Evolutionary conservation across 2,113 vertebrate genomes (phyloP), one percentile per base, ranked within the genome.

Genomic region (Gymnorhina tibicen): DNA sequence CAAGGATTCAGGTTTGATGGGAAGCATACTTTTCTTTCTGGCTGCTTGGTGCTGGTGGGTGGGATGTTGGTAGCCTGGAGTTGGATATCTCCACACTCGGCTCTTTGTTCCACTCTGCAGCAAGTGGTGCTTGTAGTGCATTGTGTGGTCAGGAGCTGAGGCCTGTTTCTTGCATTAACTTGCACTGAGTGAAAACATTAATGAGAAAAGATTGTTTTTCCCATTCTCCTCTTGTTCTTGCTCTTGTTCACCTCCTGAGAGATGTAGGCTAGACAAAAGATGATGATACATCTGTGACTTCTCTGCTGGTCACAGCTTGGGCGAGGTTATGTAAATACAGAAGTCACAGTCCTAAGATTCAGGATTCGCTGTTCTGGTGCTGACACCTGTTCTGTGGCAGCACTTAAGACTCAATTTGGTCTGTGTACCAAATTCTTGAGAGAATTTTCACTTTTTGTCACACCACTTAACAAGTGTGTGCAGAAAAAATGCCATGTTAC

Each of bases 291-390:
- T 35, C 58, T 88, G 35, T 52, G 53, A 27, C 35, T 60, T 24
- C 33, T 55, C 39, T 42, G 33, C 22, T 3, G 23, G 33, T 63
- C 42, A 10, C 68, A 64, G 14, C 16, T 21, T 62, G 55, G 37
- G 16, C 35, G 46, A 69, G 69, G 30, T 46, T 53, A 49, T 26
- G 9, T 58, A 49, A 53, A 42, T 12, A 21, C 6, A n/a, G 20
- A 49, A 79, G 9, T 55, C 16, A 2, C 46, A 32, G 2, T 42
- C 22, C 32, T 64, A 37, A 64, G 21, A 30, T 35, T 47, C 16
- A 17, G 50, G 37, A 9, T 55, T 56, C 41, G 0, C 42, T 0
- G 0, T 58, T 66, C 12, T 2, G 67, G 13, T 16, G 52, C 72
- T 63, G 76, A 15, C 26, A 18, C 23, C 27, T 7, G 1, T 52